Evolutionary conservation across 2,797 vertebrate species (phyloP), one percentile per base, ranked within the genome.

Genomic region (Hippoglossus hippoglossus): DNA sequence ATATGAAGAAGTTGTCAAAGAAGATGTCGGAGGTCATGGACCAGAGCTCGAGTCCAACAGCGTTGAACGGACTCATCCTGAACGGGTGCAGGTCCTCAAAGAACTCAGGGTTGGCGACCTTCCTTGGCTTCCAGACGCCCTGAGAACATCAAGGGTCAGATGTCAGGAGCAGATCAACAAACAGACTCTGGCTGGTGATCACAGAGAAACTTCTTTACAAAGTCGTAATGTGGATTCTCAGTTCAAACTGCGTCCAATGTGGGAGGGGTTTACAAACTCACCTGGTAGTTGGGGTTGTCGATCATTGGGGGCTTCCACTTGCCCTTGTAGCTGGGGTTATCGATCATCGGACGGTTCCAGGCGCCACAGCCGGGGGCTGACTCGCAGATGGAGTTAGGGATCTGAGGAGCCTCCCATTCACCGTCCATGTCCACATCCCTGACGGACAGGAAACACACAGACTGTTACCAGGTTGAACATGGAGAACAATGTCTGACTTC

Each of bases 381-480:
- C 87, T 99, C 97, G 53, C 98, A 99, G 77, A 95, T 95, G 0
- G 98, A 93, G 89, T 99, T 99, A 9, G 97, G 95, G 67, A 99
- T 89, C 89, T 99, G 98, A 65, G 98, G 98, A n/a, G 98, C 97
- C 76, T 99, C 98, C 98, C 98, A 99, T 54, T 99, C 98, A 0
- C 98, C 98, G 3, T 99, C 98, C 98, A 99, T 99, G 78, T 99
- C 98, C 92, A 98, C 97, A 83, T 99, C 98, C 98, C 98, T 99
- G 77, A 63, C 0, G 4, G 11, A 60, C 67, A 41, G 44, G 39
- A 21, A 46, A 52, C 2, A 34, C 31, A 51, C 0, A 52, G 5
- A 44, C 1, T 0, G 54, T 36, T 4, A 12, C 11, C 34, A n/a
- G 16, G 25, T 9, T 0, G 31, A 15, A 4, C 10, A 55, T n/a